Conservation (phyloP, 2,888 invertebrate genomes). For the Platerodrilus igneus region DNA sequence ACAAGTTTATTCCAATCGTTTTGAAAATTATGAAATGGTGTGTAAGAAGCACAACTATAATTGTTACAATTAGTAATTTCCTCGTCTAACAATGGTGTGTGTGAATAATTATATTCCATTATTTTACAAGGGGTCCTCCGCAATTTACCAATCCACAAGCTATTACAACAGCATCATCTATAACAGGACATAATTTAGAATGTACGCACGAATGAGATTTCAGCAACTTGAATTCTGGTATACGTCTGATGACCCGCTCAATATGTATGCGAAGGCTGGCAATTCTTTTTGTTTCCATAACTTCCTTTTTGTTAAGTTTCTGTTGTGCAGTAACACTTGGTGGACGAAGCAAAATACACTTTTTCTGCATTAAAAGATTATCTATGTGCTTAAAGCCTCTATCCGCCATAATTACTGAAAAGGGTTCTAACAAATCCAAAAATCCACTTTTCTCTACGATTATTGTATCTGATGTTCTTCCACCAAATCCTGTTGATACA, state of each 20-base stretch:
- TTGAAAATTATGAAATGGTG: no score
- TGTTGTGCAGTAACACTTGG: slow-evolving; percentile 20
- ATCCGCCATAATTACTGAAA: slow-evolving; percentile 13
- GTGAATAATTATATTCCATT: no score
- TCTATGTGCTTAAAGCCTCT: slow-evolving; percentile 28
- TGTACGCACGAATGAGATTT: slow-evolving; percentile 20
- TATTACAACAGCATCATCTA: slow-evolving; percentile 15
- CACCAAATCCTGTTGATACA: slow-evolving; percentile 1
- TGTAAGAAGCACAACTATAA: no score
- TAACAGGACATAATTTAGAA: slow-evolving; percentile 15
- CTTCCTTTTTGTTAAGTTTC: slow-evolving; percentile 21
- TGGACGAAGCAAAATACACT: slow-evolving; percentile 25
- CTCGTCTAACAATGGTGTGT: no score
- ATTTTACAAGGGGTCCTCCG: no score
- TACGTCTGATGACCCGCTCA: slow-evolving; percentile 26
- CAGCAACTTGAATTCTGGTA: slow-evolving; percentile 25
- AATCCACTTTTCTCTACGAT: slow-evolving; percentile 4
- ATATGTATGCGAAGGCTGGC: slow-evolving; percentile 27
- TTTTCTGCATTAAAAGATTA: slow-evolving; percentile 15
- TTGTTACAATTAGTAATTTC: no score
- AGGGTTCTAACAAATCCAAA: slow-evolving; percentile 6
- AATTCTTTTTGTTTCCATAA: slow-evolving; percentile 22
- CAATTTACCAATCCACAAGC: slow-evolving; percentile 14
- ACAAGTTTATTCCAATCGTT: no score
- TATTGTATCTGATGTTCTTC: neutral